phyloP scores from a whole-genome alignment of 2,797 vertebrate genomes.

The Scolopax rusticola region DNA sequence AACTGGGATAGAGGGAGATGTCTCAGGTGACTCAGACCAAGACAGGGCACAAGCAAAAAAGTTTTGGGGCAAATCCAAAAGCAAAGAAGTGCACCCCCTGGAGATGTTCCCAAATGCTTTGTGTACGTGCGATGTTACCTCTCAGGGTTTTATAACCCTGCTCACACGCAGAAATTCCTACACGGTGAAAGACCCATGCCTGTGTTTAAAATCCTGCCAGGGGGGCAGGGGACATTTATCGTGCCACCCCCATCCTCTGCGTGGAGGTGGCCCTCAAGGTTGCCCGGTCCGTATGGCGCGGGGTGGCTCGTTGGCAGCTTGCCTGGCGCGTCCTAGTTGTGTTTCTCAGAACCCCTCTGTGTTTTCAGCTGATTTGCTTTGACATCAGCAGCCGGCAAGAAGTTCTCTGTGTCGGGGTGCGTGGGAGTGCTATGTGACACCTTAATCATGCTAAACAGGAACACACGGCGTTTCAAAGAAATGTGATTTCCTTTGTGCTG shows the following conservation, averaged over 20 bases:
- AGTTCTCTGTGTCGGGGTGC: slow-evolving; percentile 66
- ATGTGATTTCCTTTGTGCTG: slow-evolving; percentile 72
- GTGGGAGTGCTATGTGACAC: slow-evolving; percentile 75
- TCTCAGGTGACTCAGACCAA: not conserved
- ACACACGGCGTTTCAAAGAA: slow-evolving; percentile 70
- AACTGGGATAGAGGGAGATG: not conserved
- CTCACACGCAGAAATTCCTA: not conserved
- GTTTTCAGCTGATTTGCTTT: slow-evolving; percentile 73
- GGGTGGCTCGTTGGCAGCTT: not conserved
- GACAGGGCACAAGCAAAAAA: not conserved
- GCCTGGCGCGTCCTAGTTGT: slow-evolving; percentile 13
- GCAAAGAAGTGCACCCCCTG: not conserved
- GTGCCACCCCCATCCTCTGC: not conserved
- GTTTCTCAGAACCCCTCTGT: slow-evolving; percentile 54
- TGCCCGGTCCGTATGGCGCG: rapidly evolving
- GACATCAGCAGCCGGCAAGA: slow-evolving; percentile 71
- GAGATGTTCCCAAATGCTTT: not conserved
- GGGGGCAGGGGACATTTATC: not conserved
- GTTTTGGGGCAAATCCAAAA: not conserved
- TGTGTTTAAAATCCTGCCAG: not conserved
- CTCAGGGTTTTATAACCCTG: not conserved
- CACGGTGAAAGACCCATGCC: rapidly evolving
- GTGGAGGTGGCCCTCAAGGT: not conserved
- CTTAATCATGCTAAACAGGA: slow-evolving; percentile 75
- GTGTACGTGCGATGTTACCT: not conserved